phyloP scores from a whole-genome alignment of 1,140 invertebrate genomes.

The Doryteuthis pealeii region DNA sequence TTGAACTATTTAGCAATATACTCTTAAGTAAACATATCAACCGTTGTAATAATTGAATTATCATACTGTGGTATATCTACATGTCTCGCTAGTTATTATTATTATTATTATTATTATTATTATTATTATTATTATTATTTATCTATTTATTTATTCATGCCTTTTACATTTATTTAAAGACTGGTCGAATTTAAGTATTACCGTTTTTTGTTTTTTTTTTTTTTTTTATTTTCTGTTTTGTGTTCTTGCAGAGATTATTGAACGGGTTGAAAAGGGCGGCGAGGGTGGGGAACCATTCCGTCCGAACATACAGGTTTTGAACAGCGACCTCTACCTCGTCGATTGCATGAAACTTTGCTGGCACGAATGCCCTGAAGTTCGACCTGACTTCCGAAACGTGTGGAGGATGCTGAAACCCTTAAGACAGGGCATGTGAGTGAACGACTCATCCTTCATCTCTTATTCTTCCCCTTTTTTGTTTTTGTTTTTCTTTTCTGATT shows the following conservation, averaged over 20 bases:
- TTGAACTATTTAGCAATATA: too few species aligned
- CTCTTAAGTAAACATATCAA: too few species aligned
- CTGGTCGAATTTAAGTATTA: too few species aligned
- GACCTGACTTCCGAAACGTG: constrained; percentile 65
- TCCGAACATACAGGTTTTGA: constrained; percentile 37
- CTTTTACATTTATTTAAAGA: not conserved
- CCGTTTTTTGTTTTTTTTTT: too few species aligned
- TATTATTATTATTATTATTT: not conserved
- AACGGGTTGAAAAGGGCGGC: constrained; percentile 21
- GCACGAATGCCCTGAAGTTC: constrained; percentile 53
- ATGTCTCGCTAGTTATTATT: too few species aligned
- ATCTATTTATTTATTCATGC: not conserved
- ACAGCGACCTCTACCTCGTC: constrained; percentile 45
- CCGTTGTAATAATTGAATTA: too few species aligned
- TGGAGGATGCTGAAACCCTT: constrained; percentile 77
- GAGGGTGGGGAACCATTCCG: constrained; percentile 55
- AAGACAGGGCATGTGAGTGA: constrained; percentile 84
- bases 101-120: too few species aligned
- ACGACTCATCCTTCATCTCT: not conserved
- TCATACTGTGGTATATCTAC: too few species aligned
- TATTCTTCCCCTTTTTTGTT: not conserved
- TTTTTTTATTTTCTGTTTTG: not conserved
- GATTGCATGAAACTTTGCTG: constrained; percentile 56
- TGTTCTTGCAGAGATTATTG: constrained; percentile 34
- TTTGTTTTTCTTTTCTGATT: too few species aligned